phyloP scores from a whole-genome alignment of 2,113 vertebrate species.

The Cyanocitta stelleri region DNA sequence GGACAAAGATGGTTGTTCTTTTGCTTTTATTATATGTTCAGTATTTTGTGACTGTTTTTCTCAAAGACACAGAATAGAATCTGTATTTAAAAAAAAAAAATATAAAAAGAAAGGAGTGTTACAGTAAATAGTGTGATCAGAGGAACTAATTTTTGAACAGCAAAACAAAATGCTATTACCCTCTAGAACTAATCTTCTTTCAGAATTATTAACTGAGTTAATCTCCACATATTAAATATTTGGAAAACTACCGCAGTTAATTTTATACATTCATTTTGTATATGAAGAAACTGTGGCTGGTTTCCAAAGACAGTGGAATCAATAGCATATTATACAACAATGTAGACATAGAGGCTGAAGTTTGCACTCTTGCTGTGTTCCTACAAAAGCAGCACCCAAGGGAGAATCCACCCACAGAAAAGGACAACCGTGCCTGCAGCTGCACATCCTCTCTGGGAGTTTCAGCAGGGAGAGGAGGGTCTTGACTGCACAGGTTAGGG shows the following conservation, averaged over 20 bases:
- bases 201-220: neutral
- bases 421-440: neutral
- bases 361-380: neutral
- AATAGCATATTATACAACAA: neutral
- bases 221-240: neutral
- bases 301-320: neutral
- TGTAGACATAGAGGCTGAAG: neutral
- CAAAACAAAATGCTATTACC: neutral
- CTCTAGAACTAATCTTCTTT: neutral
- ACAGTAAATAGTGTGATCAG: neutral
- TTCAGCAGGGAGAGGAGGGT: neutral
- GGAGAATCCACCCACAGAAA: neutral
- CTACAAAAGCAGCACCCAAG: neutral
- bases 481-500: neutral
- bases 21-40: neutral
- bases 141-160: neutral
- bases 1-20: neutral
- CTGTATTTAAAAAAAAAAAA: neutral
- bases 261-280: neutral
- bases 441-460: neutral
- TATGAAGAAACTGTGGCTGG: neutral
- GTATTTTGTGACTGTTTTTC: neutral
- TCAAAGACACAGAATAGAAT: neutral
- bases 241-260: neutral
- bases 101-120: accelerated